Evolutionary conservation across 2,888 invertebrate species (phyloP), one percentile per base, ranked within the genome.

Genomic region (Ectemnius continuus): DNA sequence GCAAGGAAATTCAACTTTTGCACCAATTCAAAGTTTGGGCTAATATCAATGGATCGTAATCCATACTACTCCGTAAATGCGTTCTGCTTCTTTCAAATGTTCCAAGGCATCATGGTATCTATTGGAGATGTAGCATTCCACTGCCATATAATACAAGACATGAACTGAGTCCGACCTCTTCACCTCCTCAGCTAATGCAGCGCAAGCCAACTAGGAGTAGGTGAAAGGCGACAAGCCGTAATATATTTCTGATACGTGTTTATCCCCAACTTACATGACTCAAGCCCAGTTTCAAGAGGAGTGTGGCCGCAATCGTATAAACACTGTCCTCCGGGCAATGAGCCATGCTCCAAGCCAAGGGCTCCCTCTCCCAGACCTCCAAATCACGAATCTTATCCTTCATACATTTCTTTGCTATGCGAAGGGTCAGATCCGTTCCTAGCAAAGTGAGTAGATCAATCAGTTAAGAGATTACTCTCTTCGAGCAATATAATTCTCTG

Each of bases 181-280:
- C 57, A 87, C 67, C 63, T 89, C 88, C 70, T 87, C 73, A 11
- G 82, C 78, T 20, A 89, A 69, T 14, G 88, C 86, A 36, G 88
- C 69, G 0, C 72, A 82, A 72, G 88, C 87, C 57, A 88, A 79
- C 88, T 89, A 23, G 23, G 60, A 47, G 26, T 36, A 28, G 28
- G 47, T 46, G 4, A 60, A 36, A 16, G 2, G 4, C 0, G 23
- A 62, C 16, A 3, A 14, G 26, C 23, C 13, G 23, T 23, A 16
- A 26, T 1, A 26, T 52, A 60, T 62, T 26, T 28, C 11, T 57
- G 26, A 8, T 13, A 47, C 16, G 20, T 62, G 13, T 16, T 72
- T 52, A 14, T 13, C 52, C 36, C 1, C 8, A 36, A 36, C 36
- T 76, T 80, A 89, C 88, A n/a, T 86, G 79, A 8, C 75, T 85